phyloP scores from a whole-genome alignment of 1,140 invertebrate genomes.

The Megalopta genalis region DNA sequence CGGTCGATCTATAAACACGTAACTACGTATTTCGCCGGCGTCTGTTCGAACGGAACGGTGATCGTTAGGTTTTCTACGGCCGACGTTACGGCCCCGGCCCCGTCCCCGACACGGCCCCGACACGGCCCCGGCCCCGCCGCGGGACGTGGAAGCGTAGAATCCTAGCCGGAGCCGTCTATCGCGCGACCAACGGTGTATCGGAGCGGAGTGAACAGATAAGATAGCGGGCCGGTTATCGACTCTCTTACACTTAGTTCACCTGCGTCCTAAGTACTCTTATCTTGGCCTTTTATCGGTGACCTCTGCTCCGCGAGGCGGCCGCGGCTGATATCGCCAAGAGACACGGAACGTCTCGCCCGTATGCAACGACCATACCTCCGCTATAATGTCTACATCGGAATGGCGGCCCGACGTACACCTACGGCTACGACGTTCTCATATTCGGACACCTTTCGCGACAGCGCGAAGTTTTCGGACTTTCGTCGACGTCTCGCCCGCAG shows the following conservation, averaged over 20 bases:
- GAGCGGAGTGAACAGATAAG: constrained; percentile 68
- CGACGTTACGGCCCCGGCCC: constrained; percentile 21
- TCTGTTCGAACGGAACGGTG: constrained; percentile 28
- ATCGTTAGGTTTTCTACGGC: constrained; percentile 39
- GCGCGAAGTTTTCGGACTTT: too few relatives aligned
- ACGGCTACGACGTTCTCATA: not conserved
- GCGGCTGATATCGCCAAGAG: constrained; percentile 55
- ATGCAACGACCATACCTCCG: constrained; percentile 45
- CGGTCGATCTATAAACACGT: constrained; percentile 3
- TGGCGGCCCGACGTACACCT: constrained; percentile 34
- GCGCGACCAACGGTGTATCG: constrained; percentile 50
- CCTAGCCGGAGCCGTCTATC: constrained; percentile 44
- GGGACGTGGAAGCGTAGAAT: constrained; percentile 37
- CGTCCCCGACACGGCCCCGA: too few relatives aligned
- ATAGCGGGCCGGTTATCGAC: constrained; percentile 67
- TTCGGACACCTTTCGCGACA: too few relatives aligned
- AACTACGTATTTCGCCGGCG: not conserved
- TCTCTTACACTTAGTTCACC: constrained; percentile 70
- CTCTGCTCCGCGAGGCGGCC: constrained; percentile 65
- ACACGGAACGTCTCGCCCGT: constrained; percentile 49
- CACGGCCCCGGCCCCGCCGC: not conserved
- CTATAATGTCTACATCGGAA: constrained; percentile 67
- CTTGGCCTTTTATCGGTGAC: constrained; percentile 73
- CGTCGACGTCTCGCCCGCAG: too few relatives aligned
- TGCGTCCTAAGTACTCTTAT: constrained; percentile 68